Evolutionary conservation across 2,888 invertebrate genomes (phyloP).

Genomic region (Pyrrhia umbra): DNA sequence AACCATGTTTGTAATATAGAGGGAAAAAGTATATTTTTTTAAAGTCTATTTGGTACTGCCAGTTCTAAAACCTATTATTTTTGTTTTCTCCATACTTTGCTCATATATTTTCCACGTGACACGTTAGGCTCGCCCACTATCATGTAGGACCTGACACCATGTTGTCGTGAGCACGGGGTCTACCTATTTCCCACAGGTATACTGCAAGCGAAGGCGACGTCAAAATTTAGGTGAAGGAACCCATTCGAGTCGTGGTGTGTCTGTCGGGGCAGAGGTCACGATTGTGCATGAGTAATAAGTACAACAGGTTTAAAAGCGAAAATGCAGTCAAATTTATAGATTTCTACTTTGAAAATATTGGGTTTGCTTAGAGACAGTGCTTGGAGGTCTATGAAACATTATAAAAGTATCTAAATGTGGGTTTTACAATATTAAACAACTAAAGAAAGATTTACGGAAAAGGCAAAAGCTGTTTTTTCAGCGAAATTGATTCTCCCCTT

Average conservation of each 20-base stretch:
- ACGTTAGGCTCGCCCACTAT: not conserved
- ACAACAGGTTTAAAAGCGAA: conserved; percentile 16
- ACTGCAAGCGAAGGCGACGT: not conserved
- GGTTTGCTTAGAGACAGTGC: not conserved
- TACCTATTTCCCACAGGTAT: conserved; percentile 7
- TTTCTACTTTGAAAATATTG: not conserved
- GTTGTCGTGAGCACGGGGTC: not conserved
- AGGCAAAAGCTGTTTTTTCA: too few relatives aligned
- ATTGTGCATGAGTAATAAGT: conserved; percentile 36
- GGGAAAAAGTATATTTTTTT: too few relatives aligned
- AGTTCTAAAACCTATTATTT: too few relatives aligned
- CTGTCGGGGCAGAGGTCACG: conserved; percentile 35
- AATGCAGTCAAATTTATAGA: conserved; percentile 7
- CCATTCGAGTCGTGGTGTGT: conserved; percentile 11
- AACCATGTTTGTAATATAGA: too few relatives aligned
- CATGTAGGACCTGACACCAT: not conserved
- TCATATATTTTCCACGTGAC: too few relatives aligned
- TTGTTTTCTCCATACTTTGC: too few relatives aligned
- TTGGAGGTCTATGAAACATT: too few relatives aligned
- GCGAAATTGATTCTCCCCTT: too few relatives aligned
- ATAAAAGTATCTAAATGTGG: too few relatives aligned
- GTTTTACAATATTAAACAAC: too few relatives aligned
- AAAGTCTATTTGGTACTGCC: too few relatives aligned
- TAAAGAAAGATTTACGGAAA: too few relatives aligned
- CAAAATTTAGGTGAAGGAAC: conserved; percentile 33